phyloP scores from a whole-genome alignment of 2,888 invertebrate genomes.

The Drosophila antonietae region DNA sequence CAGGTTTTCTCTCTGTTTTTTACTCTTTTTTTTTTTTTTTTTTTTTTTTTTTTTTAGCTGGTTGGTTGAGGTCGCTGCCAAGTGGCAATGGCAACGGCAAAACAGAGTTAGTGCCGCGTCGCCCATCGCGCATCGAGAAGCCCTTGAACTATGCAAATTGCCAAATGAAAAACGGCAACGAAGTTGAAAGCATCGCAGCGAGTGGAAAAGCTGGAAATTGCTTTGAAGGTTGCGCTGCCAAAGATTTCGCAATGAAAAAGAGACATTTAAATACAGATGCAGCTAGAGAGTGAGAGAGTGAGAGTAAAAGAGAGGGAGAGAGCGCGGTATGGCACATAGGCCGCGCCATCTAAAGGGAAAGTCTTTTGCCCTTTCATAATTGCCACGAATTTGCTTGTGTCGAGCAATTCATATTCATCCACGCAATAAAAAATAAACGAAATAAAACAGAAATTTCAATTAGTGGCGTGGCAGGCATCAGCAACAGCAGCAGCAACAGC shows the following conservation, averaged over 20 bases:
- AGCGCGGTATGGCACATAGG: constrained; percentile 3
- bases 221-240: constrained; percentile 42
- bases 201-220: constrained; percentile 27
- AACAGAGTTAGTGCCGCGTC: constrained; percentile 52
- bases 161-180: constrained; percentile 61
- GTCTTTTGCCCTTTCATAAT: constrained; percentile 15
- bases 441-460: constrained; percentile 52
- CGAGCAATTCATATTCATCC: constrained; percentile 21
- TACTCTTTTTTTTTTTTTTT: constrained; percentile 9
- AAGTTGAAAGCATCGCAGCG: constrained; percentile 35
- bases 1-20: constrained; percentile 40
- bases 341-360: constrained; percentile 4
- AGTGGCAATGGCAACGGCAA: constrained; percentile 44
- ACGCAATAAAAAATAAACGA: constrained; percentile 15
- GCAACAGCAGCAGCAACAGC: too few species aligned
- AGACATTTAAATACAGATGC: background rate
- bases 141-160: constrained; percentile 76
- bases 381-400: constrained; percentile 11
- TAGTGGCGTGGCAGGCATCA: constrained; percentile 28
- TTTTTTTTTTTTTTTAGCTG: background rate
- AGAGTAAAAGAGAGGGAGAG: background rate
- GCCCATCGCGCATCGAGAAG: constrained; percentile 38
- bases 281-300: background rate
- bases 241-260: constrained; percentile 30
- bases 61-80: constrained; percentile 32